phyloP scores from a whole-genome alignment of 2,888 invertebrate species.

The Parnassius smintheus region DNA sequence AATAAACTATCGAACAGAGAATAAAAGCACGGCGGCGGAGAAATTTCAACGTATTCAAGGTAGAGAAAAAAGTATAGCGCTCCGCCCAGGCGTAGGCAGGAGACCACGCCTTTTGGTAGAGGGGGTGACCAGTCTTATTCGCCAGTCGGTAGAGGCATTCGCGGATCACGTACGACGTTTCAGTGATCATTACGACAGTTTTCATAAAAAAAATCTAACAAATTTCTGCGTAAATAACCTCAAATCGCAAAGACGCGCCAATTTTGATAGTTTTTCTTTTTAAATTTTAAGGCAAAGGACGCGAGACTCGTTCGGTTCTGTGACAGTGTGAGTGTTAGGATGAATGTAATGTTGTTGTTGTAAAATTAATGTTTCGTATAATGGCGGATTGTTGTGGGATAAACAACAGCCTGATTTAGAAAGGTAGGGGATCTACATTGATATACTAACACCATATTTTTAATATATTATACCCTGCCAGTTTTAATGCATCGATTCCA shows the following conservation, averaged over 20 bases:
- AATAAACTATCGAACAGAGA: conserved; percentile 60
- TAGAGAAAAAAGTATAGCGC: conserved; percentile 46
- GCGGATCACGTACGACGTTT: conserved; percentile 59
- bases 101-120: conserved; percentile 56
- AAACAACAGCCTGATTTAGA: conserved; percentile 26
- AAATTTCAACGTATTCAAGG: conserved; percentile 53
- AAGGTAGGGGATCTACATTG: conserved; percentile 29
- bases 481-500: too few relatives aligned
- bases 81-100: conserved; percentile 50
- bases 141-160: conserved; percentile 67
- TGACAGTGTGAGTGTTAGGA: conserved; percentile 28
- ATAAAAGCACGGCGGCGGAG: conserved; percentile 47
- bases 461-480: background rate
- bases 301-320: conserved; percentile 11
- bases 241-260: conserved; percentile 23
- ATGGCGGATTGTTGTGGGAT: conserved; percentile 35
- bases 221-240: conserved; percentile 25
- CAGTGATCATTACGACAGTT: conserved; percentile 37
- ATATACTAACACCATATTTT: conserved; percentile 1
- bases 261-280: conserved; percentile 34
- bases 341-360: conserved; percentile 25
- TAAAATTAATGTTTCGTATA: conserved; percentile 27
- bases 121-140: conserved; percentile 54
- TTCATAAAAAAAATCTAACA: conserved; percentile 30
- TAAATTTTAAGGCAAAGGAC: conserved; percentile 20